Evolutionary conservation across 1,140 invertebrate species (phyloP).

Genomic region (Caenorhabditis briggsae): DNA sequence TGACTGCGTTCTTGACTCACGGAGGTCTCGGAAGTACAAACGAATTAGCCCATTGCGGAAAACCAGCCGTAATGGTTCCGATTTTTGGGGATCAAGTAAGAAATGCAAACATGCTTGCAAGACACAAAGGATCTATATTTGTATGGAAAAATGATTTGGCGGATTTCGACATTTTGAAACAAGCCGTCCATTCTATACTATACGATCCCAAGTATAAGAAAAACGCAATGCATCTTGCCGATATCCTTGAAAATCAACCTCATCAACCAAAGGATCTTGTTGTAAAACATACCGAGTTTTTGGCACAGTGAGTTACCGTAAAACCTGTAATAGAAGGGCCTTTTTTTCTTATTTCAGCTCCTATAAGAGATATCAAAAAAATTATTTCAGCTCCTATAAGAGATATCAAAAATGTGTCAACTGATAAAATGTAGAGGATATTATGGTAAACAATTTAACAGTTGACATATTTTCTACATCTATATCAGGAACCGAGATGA

Average conservation of each 20-base stretch:
- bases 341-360: too few species aligned
- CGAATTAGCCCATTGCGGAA: conserved; percentile 69
- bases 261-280: conserved; percentile 44
- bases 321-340: too few species aligned
- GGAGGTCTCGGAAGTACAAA: conserved; percentile 70
- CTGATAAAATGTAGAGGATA: too few species aligned
- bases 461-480: too few species aligned
- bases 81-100: conserved; percentile 69
- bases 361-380: too few species aligned
- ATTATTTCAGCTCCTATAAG: too few species aligned
- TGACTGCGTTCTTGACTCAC: conserved; percentile 71
- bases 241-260: conserved; percentile 41
- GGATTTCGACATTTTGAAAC: conserved; percentile 6
- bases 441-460: too few species aligned
- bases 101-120: conserved; percentile 64
- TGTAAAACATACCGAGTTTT: conserved; percentile 46
- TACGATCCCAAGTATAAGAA: conserved; percentile 49
- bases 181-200: conserved; percentile 56
- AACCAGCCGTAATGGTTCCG: conserved; percentile 70
- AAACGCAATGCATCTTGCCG: conserved; percentile 18
- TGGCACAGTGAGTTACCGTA: conserved; percentile 13
- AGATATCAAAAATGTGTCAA: too few species aligned
- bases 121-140: conserved; percentile 60
- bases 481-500: too few species aligned
- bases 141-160: conserved; percentile 61